Evolutionary conservation across 2,113 vertebrate genomes (phyloP).

Genomic region (Ammodytes dubius): DNA sequence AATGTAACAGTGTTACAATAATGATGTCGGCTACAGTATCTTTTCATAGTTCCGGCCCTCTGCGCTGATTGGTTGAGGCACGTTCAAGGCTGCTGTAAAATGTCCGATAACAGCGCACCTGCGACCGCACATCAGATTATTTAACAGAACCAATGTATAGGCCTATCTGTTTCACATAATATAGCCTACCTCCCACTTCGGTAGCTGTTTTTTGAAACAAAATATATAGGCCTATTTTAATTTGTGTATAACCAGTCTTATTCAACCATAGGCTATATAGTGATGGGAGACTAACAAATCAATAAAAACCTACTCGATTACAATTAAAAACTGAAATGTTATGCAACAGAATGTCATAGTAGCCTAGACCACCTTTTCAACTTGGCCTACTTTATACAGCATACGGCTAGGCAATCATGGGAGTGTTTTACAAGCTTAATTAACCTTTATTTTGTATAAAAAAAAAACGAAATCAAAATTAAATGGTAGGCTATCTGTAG

Average conservation of each 20-base stretch:
- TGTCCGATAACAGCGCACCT: constrained; percentile 37
- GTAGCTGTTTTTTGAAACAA: too few species aligned
- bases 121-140: constrained; percentile 17
- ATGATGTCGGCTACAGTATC: constrained; percentile 2
- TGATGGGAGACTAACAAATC: too few species aligned
- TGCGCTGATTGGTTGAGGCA: constrained; percentile 65
- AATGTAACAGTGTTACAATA: neutral
- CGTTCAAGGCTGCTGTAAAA: constrained; percentile 13
- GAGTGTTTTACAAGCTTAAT: neutral
- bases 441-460: neutral
- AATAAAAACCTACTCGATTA: too few species aligned
- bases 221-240: too few species aligned
- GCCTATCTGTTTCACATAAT: neutral
- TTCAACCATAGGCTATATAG: too few species aligned
- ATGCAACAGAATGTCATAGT: too few species aligned
- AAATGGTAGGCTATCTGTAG: neutral
- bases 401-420: too few species aligned
- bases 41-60: constrained; percentile 35
- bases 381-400: too few species aligned
- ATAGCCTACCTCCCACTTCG: too few species aligned
- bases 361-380: too few species aligned
- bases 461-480: neutral
- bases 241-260: too few species aligned
- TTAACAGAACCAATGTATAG: neutral
- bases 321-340: too few species aligned